Base-by-base conservation (phyloP, 2,888 invertebrate species). In the Noctua janthe region DNA sequence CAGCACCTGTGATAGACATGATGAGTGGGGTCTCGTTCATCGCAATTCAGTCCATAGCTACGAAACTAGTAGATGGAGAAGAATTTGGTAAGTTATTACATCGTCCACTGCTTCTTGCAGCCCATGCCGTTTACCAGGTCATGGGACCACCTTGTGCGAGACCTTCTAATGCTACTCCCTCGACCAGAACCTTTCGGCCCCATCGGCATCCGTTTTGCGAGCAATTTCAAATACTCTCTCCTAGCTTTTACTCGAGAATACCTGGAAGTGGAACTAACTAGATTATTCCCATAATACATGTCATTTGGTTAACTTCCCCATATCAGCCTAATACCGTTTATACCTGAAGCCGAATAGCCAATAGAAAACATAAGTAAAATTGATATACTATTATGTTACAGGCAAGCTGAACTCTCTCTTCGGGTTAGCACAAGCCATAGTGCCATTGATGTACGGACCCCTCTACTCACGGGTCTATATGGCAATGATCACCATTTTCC, bases 371-470 rank as follows among this genome's bases (percentile, higher is more conserved):
- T 11, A 47, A 11, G 47, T 47, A 11, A 59, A 59, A 59, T 59
- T 1, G n/a, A 17, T 35, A 3, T 11, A 4, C 20, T 49, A 15
- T 74, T n/a, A 20, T 2, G 13, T 62, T 78, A 49, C 69, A 81
- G 81, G 81, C 29, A 81, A 81, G 62, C 47, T 81, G 11, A 81
- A 81, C 62, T 81, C 81, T 23, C 83, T 81, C 29, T 81, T 81
- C 62, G 81, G 81, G 1, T 77, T 81, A 64, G 62, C 59, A 10
- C 56, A 80, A 82, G 80, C 80, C 23, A 54, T 62, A 13, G 17
- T 84, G 15, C 84, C 80, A 3, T 74, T 82, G 20, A 15, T 84
- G 10, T 79, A 84, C 59, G 82, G 84, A 15, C 72, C 84, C 51
- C 71, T 82, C 5, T 81, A 81, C 70, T 81, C 81, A 5, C 29